These are phyloP conservation scores for Zele albiditarsus DNA, from an alignment of 2,888 invertebrate species.

Conservation along the genomic window DNA sequence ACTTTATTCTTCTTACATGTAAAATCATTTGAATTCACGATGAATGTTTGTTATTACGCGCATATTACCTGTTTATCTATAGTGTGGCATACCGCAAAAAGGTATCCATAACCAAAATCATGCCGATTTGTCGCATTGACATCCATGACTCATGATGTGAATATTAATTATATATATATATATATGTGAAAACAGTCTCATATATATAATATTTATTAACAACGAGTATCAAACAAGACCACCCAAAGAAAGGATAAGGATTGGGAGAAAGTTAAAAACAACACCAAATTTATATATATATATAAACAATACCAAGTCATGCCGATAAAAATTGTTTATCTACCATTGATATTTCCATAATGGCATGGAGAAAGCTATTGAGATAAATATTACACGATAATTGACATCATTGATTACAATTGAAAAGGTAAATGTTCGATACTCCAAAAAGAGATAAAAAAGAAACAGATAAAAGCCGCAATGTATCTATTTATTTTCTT, in stretches of 20 bases:
- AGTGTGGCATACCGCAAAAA: background rate
- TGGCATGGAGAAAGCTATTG: background rate
- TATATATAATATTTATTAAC: no score
- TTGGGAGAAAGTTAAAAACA: no score
- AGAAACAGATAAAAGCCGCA: background rate
- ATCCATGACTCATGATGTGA: background rate
- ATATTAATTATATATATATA: background rate
- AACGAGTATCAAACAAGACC: no score
- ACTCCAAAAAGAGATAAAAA: background rate
- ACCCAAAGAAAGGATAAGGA: no score
- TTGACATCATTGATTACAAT: background rate
- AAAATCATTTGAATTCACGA: background rate
- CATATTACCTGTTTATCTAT: background rate
- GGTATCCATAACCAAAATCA: constrained; percentile 15
- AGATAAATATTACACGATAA: background rate
- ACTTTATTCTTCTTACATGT: background rate
- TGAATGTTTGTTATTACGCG: background rate
- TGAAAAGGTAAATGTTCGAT: constrained; percentile 18
- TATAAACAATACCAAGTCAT: no score
- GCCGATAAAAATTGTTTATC: no score
- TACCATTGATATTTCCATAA: no score
- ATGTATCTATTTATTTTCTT: background rate
- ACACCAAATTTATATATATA: no score
- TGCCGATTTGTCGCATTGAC: background rate
- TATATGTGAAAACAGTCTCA: no score